Base-by-base conservation (phyloP, 2,113 vertebrate genomes). In the Leptosomus discolor region DNA sequence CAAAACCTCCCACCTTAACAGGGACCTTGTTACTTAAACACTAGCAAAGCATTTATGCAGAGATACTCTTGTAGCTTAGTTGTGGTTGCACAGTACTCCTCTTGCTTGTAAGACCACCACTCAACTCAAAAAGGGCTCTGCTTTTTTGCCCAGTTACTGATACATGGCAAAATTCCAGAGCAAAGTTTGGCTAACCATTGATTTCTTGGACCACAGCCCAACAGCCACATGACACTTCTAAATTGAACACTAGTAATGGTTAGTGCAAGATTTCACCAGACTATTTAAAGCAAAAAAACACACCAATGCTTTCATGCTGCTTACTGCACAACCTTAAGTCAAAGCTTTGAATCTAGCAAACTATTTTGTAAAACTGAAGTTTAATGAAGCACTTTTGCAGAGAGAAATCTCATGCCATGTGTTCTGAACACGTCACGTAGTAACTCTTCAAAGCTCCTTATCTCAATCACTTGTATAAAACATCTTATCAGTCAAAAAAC, bases 321-420 rank as follows among this genome's bases (percentile, higher is more conserved):
- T 90, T 63, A 54, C 22, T 41, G 29, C 19, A 79, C 11, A 34
- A 4, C 22, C 61, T 22, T 8, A 45, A 78, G 22, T 30, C n/a
- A 65, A 65, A 86, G 18, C 43, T 80, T 84, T 74, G 15, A 51
- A 48, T 30, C 24, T 26, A 75, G 37, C 12, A 15, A 41, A 21
- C 3, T 27, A 5, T 27, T 82, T 23, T 22, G 6, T 58, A 58
- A 43, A 81, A 37, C 2, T 3, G 0, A 60, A 37, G 14, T 53
- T 48, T 45, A 67, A 27, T 9, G 0, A 76, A 64, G 5, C 32
- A 15, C 14, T 78, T 86, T 9, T 24, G 15, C 46, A n/a, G 14
- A 73, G 16, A 85, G 9, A 34, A 58, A 29, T 23, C n/a, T 39
- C 22, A 36, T 16, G 37, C 12, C 29, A 45, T 0, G 0, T 8